Evolutionary conservation across 2,113 vertebrate species (phyloP), one percentile per base, ranked within the genome.

Genomic region (Corapipo altera): DNA sequence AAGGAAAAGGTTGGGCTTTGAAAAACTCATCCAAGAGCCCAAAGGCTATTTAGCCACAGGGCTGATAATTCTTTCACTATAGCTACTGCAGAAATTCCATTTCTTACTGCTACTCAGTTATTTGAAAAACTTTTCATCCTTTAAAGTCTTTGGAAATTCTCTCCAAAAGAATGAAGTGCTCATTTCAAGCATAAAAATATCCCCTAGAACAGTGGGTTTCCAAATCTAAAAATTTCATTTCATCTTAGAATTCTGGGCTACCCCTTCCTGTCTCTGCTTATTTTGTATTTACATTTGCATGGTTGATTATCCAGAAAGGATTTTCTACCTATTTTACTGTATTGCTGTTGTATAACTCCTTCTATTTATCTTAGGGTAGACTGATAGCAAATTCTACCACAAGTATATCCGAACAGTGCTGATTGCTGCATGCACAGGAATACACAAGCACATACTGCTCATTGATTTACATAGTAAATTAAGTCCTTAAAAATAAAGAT

Each of bases 401-500:
- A 22, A 30, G 43, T 61, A 28, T 55, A 65, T 55, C 61, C 52
- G 76, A 79, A 30, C 65, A 65, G 46, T 4, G 21, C 22, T 87
- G 83, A 76, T 14, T 91, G 58, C 79, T 84, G 73, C 41, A 39
- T 51, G 43, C 65, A 66, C 26, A 82, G 78, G 51, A 83, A 76
- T 70, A 78, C 44, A 39, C 62, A 58, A 70, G 76, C 51, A 35
- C 33, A 73, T 44, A 79, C 48, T 73, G 35, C 73, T 87, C 83
- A 66, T 66, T 80, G 82, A 94, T 94, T 91, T 92, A 85, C 59
- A 88, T 15, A 80, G 80, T 82, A 79, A 95, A 88, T 95, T 85
- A 95, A 93, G 55, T 51, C 65, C 62, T 94, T 97, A 82, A 91
- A 95, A 93, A 73, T 57, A 90, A 93, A 94, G 73, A 95, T 70